Evolutionary conservation across 2,113 vertebrate species (phyloP).

Genomic region (Clupea harengus): DNA sequence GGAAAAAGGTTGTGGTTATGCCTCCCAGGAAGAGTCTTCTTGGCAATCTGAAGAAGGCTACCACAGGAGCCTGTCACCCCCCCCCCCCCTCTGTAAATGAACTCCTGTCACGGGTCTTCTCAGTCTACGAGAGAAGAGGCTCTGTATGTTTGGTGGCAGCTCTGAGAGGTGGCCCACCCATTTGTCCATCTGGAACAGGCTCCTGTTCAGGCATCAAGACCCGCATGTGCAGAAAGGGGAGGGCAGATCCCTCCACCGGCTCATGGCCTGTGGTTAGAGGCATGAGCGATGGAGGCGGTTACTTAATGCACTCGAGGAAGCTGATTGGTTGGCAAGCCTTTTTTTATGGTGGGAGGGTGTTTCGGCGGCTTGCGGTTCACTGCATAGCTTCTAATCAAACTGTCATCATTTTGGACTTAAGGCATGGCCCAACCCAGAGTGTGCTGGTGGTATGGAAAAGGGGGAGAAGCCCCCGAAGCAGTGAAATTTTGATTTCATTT

Average conservation of each 20-base stretch:
- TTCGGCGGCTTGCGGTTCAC: background rate
- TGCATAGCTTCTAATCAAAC: conserved; percentile 13
- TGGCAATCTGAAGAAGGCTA: conserved; percentile 8
- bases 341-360: background rate
- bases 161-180: background rate
- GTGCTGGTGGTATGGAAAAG: background rate
- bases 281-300: background rate
- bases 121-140: background rate
- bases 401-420: conserved; percentile 3
- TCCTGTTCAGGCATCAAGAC: background rate
- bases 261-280: background rate
- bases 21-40: background rate
- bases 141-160: background rate
- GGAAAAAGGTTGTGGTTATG: background rate
- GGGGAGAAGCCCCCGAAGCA: background rate
- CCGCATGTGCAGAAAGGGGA: background rate
- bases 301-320: background rate
- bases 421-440: background rate
- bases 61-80: background rate
- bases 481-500: background rate
- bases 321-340: background rate
- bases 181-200: conserved; percentile 2
- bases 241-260: background rate
- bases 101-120: background rate
- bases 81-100: background rate